Base-by-base conservation (phyloP, 2,113 vertebrate species). In the Myrmophylax atrothorax region DNA sequence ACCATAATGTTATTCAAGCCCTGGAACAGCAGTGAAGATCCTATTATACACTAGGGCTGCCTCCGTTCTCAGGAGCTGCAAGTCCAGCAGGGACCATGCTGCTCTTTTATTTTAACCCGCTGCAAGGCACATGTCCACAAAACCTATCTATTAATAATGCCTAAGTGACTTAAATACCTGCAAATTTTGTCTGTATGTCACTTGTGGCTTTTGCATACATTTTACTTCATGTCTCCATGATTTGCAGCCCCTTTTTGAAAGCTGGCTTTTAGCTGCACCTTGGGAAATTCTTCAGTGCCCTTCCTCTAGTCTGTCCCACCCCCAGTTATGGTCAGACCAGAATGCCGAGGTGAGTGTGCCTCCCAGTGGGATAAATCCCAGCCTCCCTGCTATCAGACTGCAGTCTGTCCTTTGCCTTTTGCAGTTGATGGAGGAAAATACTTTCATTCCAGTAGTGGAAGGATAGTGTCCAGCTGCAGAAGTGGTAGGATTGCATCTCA, bases 1-100 rank as follows among this genome's bases (percentile, higher is more conserved):
- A 84, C 88, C 68, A 14, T 96, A 92, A 96, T 92, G 23, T 96
- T 94, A 96, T 96, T 93, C 96, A 94, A 95, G 84, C 76, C 73
- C 35, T 2, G 29, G 76, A 80, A 81, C 0, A 84, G 88, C 85
- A 56, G 86, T 33, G 76, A 58, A 90, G 96, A 96, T 93, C 96
- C 94, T 94, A 6, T 96, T 96, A 93, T 20, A 76, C 89, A 90
- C 89, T 69, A 69, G 25, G 62, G 73, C 86, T 94, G 92, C 33
- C 56, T 73, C 59, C 93, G 86, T 94, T 95, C 89, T 47, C 88
- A 89, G 83, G 73, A 90, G 73, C 73, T 94, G 89, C 64, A 79
- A 75, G 92, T 77, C 85, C 92, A 90, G 83, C 78, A 95, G 83
- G 86, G 73, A 81, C 75, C 6, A 8, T 3, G 53, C 44, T 89